Conservation (phyloP, 92 coral and sea anemone genomes). For the Nematostella vectensis region DNA sequence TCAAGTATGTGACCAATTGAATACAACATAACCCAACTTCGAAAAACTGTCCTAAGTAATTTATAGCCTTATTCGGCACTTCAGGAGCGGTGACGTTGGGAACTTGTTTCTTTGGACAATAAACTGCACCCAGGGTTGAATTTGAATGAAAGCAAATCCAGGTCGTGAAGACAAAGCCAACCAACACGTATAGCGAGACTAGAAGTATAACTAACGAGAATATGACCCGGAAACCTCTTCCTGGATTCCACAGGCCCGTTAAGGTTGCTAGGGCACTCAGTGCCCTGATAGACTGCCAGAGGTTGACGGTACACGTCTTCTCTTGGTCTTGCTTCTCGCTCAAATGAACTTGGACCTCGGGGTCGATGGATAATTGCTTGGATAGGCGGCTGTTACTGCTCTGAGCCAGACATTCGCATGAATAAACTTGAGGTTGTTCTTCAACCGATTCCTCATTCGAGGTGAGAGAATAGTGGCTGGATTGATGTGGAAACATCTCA, state of each 20-base stretch:
- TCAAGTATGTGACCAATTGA: not conserved
- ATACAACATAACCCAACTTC: not conserved
- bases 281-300: not conserved
- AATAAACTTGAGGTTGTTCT: no score
- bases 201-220: not conserved
- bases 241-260: conserved; percentile 3
- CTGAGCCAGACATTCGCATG: no score
- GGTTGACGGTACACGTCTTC: not conserved
- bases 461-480: no score
- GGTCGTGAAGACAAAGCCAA: not conserved
- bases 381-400: no score
- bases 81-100: not conserved
- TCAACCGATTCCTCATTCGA: no score
- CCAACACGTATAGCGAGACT: not conserved
- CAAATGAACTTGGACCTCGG: not conserved
- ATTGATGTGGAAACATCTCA: no score
- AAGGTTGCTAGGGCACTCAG: not conserved
- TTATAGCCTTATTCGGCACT: not conserved
- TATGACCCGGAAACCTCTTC: not conserved
- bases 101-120: not conserved
- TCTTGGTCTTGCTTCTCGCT: not conserved
- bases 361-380: not conserved
- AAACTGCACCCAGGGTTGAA: not conserved
- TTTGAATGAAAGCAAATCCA: not conserved
- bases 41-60: not conserved